phyloP scores from a whole-genome alignment of 2,113 vertebrate genomes.

The Apodemus sylvaticus region DNA sequence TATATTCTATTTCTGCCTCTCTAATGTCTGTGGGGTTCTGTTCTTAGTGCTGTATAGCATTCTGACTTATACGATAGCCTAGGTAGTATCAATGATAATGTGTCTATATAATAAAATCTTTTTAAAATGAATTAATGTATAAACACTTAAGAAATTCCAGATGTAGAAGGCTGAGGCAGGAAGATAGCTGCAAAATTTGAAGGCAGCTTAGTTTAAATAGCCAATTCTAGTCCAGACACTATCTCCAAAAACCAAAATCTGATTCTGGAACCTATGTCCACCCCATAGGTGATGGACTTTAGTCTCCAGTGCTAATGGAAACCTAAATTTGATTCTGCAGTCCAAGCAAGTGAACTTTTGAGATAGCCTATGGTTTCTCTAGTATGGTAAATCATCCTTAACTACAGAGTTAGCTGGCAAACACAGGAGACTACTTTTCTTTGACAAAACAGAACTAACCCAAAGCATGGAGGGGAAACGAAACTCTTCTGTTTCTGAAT shows the following conservation, averaged over 20 bases:
- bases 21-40: not conserved
- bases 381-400: not conserved
- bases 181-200: not conserved
- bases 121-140: conserved; percentile 1
- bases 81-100: not conserved
- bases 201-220: not conserved
- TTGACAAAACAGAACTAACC: conserved; percentile 35
- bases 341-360: not conserved
- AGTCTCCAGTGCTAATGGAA: conserved; percentile 3
- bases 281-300: conserved; percentile 20
- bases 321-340: not conserved
- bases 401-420: conserved; percentile 9
- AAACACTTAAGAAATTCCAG: not conserved
- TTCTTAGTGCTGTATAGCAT: conserved; percentile 24
- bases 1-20: not conserved
- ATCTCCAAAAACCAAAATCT: not conserved
- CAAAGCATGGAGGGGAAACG: conserved; percentile 54
- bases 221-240: not conserved
- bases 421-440: conserved; percentile 27
- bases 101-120: not conserved
- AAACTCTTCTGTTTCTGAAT: conserved; percentile 62
- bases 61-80: conserved; percentile 13
- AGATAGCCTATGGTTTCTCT: not conserved
- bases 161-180: not conserved
- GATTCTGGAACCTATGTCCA: not conserved